phyloP scores from a whole-genome alignment of 2,113 vertebrate genomes.

The Athene noctua region DNA sequence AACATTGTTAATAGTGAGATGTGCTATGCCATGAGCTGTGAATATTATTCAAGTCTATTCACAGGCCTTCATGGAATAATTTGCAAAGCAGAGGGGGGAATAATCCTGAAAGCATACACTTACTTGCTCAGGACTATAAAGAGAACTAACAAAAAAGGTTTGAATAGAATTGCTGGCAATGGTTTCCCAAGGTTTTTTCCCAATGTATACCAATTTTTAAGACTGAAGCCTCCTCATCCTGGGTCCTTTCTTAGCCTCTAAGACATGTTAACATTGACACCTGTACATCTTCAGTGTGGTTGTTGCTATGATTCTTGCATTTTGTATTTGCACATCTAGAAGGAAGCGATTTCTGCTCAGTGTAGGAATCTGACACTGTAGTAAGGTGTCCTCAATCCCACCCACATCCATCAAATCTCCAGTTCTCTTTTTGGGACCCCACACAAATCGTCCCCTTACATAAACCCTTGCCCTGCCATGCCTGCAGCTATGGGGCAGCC shows the following conservation, averaged over 20 bases:
- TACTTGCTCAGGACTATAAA: background rate
- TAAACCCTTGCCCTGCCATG: background rate
- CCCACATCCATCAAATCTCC: background rate
- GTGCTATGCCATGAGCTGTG: background rate
- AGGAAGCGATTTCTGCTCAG: background rate
- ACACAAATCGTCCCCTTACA: background rate
- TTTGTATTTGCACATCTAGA: background rate
- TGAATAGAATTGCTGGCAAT: background rate
- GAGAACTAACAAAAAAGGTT: background rate
- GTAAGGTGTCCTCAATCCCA: background rate
- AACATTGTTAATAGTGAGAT: background rate
- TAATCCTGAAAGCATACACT: background rate
- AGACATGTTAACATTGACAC: background rate
- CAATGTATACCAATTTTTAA: background rate
- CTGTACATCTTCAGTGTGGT: background rate
- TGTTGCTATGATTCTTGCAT: background rate
- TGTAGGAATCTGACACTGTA: background rate
- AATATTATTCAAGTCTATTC: constrained; percentile 39
- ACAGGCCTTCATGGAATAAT: constrained; percentile 14
- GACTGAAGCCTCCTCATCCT: background rate
- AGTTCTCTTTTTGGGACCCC: background rate
- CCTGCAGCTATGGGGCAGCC: background rate
- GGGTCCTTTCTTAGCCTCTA: background rate
- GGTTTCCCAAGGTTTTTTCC: background rate
- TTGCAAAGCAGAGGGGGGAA: background rate